These are phyloP conservation scores for Paraescarpia echinospica DNA, from an alignment of 1,140 invertebrate species.

Conservation along the genomic window DNA sequence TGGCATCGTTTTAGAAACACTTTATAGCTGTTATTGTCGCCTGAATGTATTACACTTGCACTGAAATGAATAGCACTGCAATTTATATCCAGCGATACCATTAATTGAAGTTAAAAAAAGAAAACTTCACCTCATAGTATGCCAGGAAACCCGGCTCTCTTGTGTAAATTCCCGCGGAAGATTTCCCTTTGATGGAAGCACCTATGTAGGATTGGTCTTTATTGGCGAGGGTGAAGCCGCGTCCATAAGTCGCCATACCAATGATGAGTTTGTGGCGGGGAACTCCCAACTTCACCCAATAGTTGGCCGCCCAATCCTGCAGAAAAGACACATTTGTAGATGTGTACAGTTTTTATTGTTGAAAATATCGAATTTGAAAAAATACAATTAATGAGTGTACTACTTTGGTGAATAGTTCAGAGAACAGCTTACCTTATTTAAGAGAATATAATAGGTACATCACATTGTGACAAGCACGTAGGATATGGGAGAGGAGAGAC, in stretches of 20 bases:
- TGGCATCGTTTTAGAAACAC: too few relatives aligned
- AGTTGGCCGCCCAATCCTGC: slow-evolving; percentile 45
- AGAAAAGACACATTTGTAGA: slow-evolving; percentile 17
- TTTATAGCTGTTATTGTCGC: too few relatives aligned
- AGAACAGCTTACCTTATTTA: too few relatives aligned
- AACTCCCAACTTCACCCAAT: slow-evolving; percentile 77
- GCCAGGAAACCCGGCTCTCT: slow-evolving; percentile 87
- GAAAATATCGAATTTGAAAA: too few relatives aligned
- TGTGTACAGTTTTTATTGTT: too few relatives aligned
- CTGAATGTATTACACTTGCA: too few relatives aligned
- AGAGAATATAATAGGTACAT: too few relatives aligned
- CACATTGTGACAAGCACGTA: too few relatives aligned
- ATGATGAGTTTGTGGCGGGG: slow-evolving; percentile 78
- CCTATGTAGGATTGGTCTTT: slow-evolving; percentile 82
- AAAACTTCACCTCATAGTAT: slow-evolving; percentile 75
- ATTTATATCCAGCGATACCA: background rate
- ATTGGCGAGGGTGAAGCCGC: slow-evolving; percentile 75
- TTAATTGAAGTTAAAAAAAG: background rate
- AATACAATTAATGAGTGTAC: too few relatives aligned
- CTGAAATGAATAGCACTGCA: too few relatives aligned
- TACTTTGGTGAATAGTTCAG: too few relatives aligned
- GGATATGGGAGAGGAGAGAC: too few relatives aligned
- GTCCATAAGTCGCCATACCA: slow-evolving; percentile 87
- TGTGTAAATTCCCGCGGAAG: slow-evolving; percentile 78
- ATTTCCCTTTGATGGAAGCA: slow-evolving; percentile 71